Base-by-base conservation (phyloP, 2,888 invertebrate species). In the Cephus pulcher region DNA sequence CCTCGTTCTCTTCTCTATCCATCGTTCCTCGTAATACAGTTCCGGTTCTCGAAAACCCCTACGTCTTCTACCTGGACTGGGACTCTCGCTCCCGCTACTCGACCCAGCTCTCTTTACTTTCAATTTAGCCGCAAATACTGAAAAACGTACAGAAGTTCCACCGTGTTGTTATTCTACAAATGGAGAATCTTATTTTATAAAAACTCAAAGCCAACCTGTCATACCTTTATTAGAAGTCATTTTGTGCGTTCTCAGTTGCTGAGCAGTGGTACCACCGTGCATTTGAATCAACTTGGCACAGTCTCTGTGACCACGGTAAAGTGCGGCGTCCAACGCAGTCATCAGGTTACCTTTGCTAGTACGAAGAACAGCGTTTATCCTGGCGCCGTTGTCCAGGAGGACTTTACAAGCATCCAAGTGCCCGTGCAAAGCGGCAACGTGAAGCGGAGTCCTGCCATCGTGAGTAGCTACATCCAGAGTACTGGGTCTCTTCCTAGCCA, bases 341-440 rank as follows among this genome's bases (percentile, higher is more conserved):
- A 98, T 94, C 76, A 96, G 94, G 81, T 96, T 94, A 80, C 98
- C 97, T 91, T 96, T 96, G 1, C 95, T 95, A 68, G 96, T 97
- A 78, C 96, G 93, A 84, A 97, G 94, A 32, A 98, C 94, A 0
- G 96, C 95, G 91, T 98, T 98, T 1, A 98, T 94, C 88, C 97
- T 95, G 0, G 97, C 97, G 0, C 96, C 96, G 76, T 95, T 94
- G 88, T 98, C 98, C 78, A 98, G 90, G 30, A 98, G 92, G 81
- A 95, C 93, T 92, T 96, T 97, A 91, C 98, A 98, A 92, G 98
- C 95, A 91, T 98, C 98, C 6, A 98, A 95, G 90, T 98, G 97
- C 87, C 99, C 98, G 86, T 97, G 96, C 74, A 97, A 94, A 12
- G 98, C 98, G 1, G 99, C 98, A 81, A 99, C 95, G 91, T 99